These are phyloP conservation scores for Zaprionus lineosus DNA, from an alignment of 2,888 invertebrate genomes.

Conservation along the genomic window DNA sequence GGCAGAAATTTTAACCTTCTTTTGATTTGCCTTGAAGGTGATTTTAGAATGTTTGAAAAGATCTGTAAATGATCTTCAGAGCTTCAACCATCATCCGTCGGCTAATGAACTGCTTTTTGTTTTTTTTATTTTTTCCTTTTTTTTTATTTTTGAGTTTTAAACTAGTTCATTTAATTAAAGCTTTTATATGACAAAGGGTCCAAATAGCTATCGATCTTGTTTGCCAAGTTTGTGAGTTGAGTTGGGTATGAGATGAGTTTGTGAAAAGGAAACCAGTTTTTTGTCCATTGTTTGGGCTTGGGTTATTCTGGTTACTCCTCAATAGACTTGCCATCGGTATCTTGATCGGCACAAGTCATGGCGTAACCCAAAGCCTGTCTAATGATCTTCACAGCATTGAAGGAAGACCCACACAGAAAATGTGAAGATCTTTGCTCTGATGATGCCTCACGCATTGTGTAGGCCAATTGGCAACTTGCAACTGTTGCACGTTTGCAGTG, in stretches of 20 bases:
- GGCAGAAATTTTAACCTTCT: no score
- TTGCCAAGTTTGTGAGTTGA: conserved; percentile 18
- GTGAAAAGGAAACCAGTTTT: conserved; percentile 54
- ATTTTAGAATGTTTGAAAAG: no score
- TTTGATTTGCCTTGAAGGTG: no score
- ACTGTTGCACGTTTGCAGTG: conserved; percentile 17
- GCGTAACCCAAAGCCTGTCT: conserved; percentile 42
- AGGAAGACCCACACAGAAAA: conserved; percentile 26
- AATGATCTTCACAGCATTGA: conserved; percentile 41
- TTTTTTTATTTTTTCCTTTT: no score
- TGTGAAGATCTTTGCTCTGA: conserved; percentile 38
- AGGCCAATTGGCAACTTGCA: not conserved
- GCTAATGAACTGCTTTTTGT: not conserved
- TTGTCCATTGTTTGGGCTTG: conserved; percentile 9
- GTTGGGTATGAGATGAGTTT: no score
- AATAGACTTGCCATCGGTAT: conserved; percentile 15
- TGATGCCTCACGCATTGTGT: conserved; percentile 57
- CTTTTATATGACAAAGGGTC: not conserved
- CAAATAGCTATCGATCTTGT: conserved; percentile 23
- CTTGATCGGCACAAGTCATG: conserved; percentile 30
- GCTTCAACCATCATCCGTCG: no score
- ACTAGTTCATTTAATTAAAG: conserved; percentile 21
- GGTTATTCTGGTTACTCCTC: conserved; percentile 30
- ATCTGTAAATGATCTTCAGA: no score
- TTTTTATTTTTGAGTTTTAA: no score